These are phyloP conservation scores for Meriones psammophilus DNA, from an alignment of 2,797 vertebrate genomes.

Conservation along the genomic window DNA sequence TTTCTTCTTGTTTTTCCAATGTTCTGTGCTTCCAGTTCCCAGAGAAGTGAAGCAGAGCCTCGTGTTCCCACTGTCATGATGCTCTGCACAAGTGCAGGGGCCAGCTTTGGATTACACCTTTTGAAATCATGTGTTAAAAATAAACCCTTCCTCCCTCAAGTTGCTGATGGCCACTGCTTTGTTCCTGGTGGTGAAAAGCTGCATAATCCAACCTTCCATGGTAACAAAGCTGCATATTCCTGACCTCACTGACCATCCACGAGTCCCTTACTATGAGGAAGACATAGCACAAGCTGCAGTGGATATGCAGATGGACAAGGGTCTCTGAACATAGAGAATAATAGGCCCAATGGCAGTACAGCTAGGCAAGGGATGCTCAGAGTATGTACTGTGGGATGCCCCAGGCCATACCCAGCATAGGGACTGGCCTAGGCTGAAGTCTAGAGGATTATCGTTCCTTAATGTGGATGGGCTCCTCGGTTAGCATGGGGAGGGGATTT, in stretches of 20 bases:
- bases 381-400: fast-evolving
- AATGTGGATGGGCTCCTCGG: neutral
- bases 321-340: neutral
- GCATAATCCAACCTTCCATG: neutral
- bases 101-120: neutral
- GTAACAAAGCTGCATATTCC: neutral
- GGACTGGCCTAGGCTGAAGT: neutral
- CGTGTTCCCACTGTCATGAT: neutral
- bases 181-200: neutral
- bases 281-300: neutral
- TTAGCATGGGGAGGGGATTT: neutral
- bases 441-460: neutral
- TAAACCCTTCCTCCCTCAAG: neutral
- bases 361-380: neutral
- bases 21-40: neutral
- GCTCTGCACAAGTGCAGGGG: neutral
- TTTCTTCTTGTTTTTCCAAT: neutral
- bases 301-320: neutral
- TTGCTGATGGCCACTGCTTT: neutral
- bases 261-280: neutral
- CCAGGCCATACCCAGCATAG: too few species aligned
- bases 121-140: neutral
- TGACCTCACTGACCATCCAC: neutral
- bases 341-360: neutral
- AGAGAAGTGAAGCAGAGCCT: neutral